Percentiles rank a stretch among this genome's conserved stretches.
phyloP scores from a whole-genome alignment of 2,113 vertebrate genomes.

The Himantopus leucocephalus region DNA sequence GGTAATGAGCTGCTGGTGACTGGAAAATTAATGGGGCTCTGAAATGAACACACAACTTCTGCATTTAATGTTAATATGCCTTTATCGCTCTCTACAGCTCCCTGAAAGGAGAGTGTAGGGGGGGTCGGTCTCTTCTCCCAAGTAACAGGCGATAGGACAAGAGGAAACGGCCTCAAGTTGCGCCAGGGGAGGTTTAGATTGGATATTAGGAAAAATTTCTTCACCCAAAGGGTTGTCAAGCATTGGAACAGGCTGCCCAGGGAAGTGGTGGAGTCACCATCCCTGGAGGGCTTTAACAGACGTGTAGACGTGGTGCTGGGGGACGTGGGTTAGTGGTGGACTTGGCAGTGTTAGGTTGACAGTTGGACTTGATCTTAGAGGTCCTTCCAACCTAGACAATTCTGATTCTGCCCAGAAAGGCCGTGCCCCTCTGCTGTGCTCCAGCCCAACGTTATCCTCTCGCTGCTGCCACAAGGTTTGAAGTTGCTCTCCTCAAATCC shows the following conservation, averaged over 20 bases:
- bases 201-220: not conserved
- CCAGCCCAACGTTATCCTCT: no score
- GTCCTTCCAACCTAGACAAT: not conserved
- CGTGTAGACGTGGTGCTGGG: not conserved
- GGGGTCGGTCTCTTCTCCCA: not conserved
- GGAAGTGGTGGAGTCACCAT: not conserved
- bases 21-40: not conserved
- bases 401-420: not conserved
- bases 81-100: not conserved
- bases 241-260: not conserved
- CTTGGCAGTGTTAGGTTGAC: not conserved
- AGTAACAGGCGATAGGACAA: not conserved
- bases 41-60: not conserved
- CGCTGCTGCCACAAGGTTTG: no score
- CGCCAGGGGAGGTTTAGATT: not conserved
- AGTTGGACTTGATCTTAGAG: not conserved
- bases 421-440: rapidly evolving
- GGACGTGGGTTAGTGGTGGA: not conserved
- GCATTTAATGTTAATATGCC: not conserved
- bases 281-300: not conserved
- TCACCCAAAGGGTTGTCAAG: not conserved
- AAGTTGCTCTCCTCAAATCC: not conserved
- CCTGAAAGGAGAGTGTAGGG: not conserved
- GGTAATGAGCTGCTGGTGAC: not conserved
- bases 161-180: not conserved